A percentile compares a stretch with the other conserved stretches of the same genome.
These are phyloP conservation scores for Pachypsylla venusta DNA, from an alignment of 1,140 invertebrate species.

Conservation along the genomic window DNA sequence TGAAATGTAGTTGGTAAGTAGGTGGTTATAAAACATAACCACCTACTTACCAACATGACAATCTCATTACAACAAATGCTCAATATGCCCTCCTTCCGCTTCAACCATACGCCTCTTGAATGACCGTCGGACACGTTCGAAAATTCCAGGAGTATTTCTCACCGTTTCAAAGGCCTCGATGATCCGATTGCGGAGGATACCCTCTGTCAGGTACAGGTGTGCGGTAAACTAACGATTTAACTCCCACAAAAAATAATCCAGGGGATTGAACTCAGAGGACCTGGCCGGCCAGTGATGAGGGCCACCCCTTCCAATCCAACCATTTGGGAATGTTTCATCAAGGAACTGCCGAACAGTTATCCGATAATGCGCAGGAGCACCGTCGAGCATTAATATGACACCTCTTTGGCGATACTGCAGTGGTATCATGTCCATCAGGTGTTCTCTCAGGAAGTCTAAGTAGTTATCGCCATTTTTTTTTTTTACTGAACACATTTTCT, in stretches of 20 bases:
- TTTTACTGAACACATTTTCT: too few relatives aligned
- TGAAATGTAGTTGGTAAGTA: too few relatives aligned
- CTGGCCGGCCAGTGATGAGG: slow-evolving; percentile 29
- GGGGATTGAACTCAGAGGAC: slow-evolving; percentile 30
- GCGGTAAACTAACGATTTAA: slow-evolving; percentile 27
- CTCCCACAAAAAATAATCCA: slow-evolving; percentile 32
- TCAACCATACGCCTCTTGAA: background rate
- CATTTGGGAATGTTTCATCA: slow-evolving; percentile 24
- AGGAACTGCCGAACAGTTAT: slow-evolving; percentile 21
- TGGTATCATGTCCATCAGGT: slow-evolving; percentile 8
- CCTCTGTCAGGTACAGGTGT: slow-evolving; percentile 10
- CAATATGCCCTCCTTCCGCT: slow-evolving; percentile 3
- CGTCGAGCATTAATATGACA: slow-evolving; percentile 19
- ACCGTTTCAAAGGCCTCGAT: slow-evolving; percentile 13
- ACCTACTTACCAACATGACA: slow-evolving; percentile 3
- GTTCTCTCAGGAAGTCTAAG: slow-evolving; percentile 6
- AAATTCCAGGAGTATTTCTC: slow-evolving; percentile 10
- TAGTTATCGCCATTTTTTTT: slow-evolving; percentile 7
- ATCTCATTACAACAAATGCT: slow-evolving; percentile 9
- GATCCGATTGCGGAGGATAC: slow-evolving; percentile 14
- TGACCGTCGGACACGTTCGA: background rate
- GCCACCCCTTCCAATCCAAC: slow-evolving; percentile 30
- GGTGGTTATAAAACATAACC: background rate
- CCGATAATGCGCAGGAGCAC: slow-evolving; percentile 21
- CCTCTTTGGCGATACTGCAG: slow-evolving; percentile 4